These are phyloP conservation scores for Trachymyrmex septentrionalis DNA, from an alignment of 1,140 invertebrate species.

Conservation along the genomic window DNA sequence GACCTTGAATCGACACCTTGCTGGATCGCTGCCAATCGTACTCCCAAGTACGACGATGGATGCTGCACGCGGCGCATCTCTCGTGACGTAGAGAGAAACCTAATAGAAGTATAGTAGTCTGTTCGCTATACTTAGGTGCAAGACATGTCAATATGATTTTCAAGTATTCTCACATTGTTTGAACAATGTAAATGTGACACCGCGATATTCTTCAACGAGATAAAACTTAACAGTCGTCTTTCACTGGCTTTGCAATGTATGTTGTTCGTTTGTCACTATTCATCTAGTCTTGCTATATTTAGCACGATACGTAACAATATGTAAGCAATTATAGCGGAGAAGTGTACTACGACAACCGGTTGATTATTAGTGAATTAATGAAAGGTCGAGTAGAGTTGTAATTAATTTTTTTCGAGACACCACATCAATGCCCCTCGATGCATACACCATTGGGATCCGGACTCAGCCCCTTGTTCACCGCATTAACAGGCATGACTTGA, in stretches of 20 bases:
- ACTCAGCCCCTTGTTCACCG: constrained; percentile 78
- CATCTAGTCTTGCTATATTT: not conserved
- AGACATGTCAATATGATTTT: not conserved
- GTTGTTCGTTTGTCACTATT: not conserved
- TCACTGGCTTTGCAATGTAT: not conserved
- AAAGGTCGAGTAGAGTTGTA: constrained; percentile 23
- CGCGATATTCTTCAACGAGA: constrained; percentile 10
- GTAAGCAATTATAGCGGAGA: constrained; percentile 9
- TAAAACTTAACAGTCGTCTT: not conserved
- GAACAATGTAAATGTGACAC: not conserved
- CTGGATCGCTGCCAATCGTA: constrained; percentile 81
- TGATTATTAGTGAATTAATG: constrained; percentile 65
- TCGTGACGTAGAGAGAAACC: not conserved
- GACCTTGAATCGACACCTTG: constrained; percentile 75
- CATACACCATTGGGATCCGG: constrained; percentile 74
- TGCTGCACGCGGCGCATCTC: constrained; percentile 72
- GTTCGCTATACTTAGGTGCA: not conserved
- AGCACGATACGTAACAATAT: not conserved
- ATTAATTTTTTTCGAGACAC: constrained; percentile 70
- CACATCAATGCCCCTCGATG: constrained; percentile 69
- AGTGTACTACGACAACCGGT: constrained; percentile 1
- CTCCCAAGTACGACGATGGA: constrained; percentile 74
- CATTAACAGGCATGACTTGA: constrained; percentile 85
- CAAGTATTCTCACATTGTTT: not conserved
- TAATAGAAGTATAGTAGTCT: not conserved